phyloP scores from a whole-genome alignment of 1,140 invertebrate species.

The Lordiphosa stackelbergi region DNA sequence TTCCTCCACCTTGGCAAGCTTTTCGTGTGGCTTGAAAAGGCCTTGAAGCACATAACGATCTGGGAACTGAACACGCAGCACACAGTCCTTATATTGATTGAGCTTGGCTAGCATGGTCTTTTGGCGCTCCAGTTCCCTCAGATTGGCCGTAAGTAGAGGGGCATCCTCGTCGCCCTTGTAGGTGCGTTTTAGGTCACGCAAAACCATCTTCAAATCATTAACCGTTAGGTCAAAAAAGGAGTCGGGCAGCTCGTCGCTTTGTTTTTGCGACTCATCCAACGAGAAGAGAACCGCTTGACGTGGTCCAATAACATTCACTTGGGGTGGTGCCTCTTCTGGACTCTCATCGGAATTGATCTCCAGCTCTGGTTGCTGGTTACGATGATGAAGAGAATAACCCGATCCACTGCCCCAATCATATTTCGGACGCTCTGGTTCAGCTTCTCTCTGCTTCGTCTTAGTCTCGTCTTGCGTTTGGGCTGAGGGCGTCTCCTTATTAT shows the following conservation, averaged over 20 bases:
- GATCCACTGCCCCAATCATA: conserved; percentile 68
- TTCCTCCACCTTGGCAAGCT: conserved; percentile 81
- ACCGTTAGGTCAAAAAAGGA: conserved; percentile 90
- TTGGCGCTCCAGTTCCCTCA: conserved; percentile 81
- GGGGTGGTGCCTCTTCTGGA: conserved; percentile 32
- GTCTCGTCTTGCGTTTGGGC: conserved; percentile 6
- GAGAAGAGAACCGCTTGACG: conserved; percentile 85
- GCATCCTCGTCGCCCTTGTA: conserved; percentile 81
- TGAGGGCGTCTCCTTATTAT: neutral
- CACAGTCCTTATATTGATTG: conserved; percentile 83
- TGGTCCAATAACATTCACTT: conserved; percentile 79
- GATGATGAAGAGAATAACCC: conserved; percentile 47
- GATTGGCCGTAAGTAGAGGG: conserved; percentile 82
- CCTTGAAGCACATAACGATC: conserved; percentile 88
- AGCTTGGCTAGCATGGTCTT: conserved; percentile 80
- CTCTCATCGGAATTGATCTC: conserved; percentile 28
- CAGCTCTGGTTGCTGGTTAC: neutral
- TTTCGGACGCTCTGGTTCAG: conserved; percentile 37
- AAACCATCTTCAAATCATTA: conserved; percentile 85
- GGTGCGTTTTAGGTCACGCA: conserved; percentile 83
- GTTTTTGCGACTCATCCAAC: conserved; percentile 79
- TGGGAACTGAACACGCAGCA: conserved; percentile 89
- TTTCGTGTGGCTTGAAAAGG: conserved; percentile 85
- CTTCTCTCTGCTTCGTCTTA: conserved; percentile 4
- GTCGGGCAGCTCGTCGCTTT: conserved; percentile 85